Base-by-base conservation (phyloP, 2,888 invertebrate genomes). In the Slavum lentiscoides region DNA sequence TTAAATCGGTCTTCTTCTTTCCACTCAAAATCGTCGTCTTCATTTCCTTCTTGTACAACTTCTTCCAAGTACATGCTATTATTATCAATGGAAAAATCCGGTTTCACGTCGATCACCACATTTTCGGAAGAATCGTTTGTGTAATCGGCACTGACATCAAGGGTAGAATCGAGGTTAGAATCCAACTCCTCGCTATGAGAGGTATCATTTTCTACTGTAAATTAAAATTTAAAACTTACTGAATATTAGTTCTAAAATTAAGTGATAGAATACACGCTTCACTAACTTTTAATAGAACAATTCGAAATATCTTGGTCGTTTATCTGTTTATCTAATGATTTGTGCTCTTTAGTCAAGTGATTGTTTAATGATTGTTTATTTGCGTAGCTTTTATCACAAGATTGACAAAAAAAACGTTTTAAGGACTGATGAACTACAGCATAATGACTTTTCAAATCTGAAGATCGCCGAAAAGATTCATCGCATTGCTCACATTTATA, bases 11-110 rank as follows among this genome's bases (percentile, higher is more conserved):
- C 23, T 23, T 75, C 82, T 72, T 83, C 83, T 80, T 83, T 82
- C 83, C 83, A 83, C 61, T 83, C 83, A 80, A 83, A 83, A 69
- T 83, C 83, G 73, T 82, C 83, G n/a, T 82, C 82, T 62, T 80
- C 82, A 64, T 75, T 74, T 23, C 21, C 64, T 59, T 76, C 75
- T 23, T 81, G 64, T 43, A 72, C 72, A 43, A 80, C 43, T 72
- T 80, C 80, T 58, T 80, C 80, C 43, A 80, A 80, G 8, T 80
- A 80, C 30, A 80, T 66, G 17, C 17, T 80, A 21, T 64, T 66
- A 49, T 0, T 49, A n/a, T 80, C 80, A 19, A 80, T 30, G 21
- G 80, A 66, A 80, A 72, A 80, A 43, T 80, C 80, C 5, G 80
- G 80, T 64, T 72, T 80, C 9, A 80, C 70, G 49, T 72, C 66